Evolutionary conservation across 2,113 vertebrate genomes (phyloP), one percentile per base, ranked within the genome.

Genomic region (Scomber japonicus): DNA sequence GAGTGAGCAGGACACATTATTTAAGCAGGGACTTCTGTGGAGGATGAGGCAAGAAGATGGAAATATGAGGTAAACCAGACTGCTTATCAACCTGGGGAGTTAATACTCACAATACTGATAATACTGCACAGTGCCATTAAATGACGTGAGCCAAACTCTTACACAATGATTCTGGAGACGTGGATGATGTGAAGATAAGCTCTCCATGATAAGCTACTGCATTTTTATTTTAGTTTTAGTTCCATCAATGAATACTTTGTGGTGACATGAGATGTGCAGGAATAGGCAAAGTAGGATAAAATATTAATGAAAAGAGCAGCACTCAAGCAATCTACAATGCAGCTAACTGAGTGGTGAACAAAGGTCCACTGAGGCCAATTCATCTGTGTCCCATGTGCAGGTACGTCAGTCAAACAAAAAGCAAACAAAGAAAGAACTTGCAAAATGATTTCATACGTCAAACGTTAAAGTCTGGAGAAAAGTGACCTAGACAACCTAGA

Each of bases 1-100:
- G 16, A 75, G 53, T 35, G 60, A 85, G 68, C 53, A 46, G 65
- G 44, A 66, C 53, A 70, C 31, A 3, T 50, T 45, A 71, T 56
- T 76, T 54, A 65, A 24, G 50, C 54, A 5, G 35, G 66, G 35
- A 46, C 11, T 27, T 78, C 59, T 19, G 57, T 21, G 35, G 61
- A 74, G 40, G 71, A 62, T 62, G 61, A 50, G 71, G 71, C 30
- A n/a, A 61, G 55, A 27, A 71, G 64, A 81, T 78, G 76, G 73
- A 81, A 83, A 78, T 44, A 74, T 59, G 55, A 81, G 65, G 45
- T 67, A 68, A 78, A 85, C 8, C 75, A 69, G 24, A 35, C 44
- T 13, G 24, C 57, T 66, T 53, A 76, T 81, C 56, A 70, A 21
- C 31, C 19, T 51, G 66, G 2, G 55, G 75, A 60, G 13, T 55